Base-by-base conservation (phyloP, 2,888 invertebrate species). In the Macaria notata region DNA sequence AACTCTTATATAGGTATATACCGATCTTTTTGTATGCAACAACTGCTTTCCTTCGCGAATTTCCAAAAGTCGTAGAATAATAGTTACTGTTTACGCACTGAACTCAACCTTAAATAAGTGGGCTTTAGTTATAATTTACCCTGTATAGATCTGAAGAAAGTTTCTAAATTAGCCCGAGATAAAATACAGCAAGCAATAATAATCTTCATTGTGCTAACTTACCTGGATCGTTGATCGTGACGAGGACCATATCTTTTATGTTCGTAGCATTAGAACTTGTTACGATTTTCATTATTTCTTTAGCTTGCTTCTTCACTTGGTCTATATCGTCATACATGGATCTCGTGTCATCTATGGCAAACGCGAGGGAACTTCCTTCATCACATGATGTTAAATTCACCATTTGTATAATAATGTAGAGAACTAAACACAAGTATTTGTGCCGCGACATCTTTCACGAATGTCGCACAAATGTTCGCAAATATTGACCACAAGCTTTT, bases 151-250 rank as follows among this genome's bases (percentile, higher is more conserved):
- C 2, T 19, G 1, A 19, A 19, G 19, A 19, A 1, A 19, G 19
- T 19, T 19, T 19, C 19, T 19, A 19, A 19, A 19, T 19, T 19
- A 19, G 19, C 19, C 19, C 19, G 19, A 19, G 1, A 19, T 19
- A 19, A 19, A 19, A 19, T 19, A 19, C 2, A 19, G 19, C 19
- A 1, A 19, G 19, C 19, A 19, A 19, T 19, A 19, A 19, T 1
- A 19, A 19, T 19, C 19, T 19, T 19, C 19, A 42, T 31, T 7
- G 42, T 1, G 9, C 1, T 9, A 42, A 42, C 42, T 49, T 49
- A 49, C 49, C 59, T 62, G 76, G 75, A 65, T 79, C 78, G 46
- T 77, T 79, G 33, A 79, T 71, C 0, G 76, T 78, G 3, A 79
- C 73, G 6, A 79, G 54, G 3, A 79, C 70, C 31, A 76, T 69